Evolutionary conservation across 2,797 vertebrate species (phyloP), one percentile per base, ranked within the genome.

Genomic region (Pseudomugil gertrudae): DNA sequence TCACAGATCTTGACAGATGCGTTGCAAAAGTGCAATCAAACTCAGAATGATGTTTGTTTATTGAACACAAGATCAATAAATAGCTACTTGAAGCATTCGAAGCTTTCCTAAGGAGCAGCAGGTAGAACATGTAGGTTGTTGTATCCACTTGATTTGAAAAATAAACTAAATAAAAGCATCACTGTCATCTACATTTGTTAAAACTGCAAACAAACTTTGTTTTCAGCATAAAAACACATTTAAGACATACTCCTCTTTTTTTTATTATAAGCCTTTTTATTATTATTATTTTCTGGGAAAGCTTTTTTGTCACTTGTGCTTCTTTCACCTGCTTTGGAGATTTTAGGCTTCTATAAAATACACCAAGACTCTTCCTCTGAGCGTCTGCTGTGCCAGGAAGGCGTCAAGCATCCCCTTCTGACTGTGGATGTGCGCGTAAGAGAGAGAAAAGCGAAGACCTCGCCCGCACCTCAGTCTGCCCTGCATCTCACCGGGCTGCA

Each of bases 401-500:
- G 60, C 72, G 63, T 52, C 26, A 10, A 59, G 51, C 53, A 51
- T 8, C 51, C 35, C 48, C 30, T 23, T 38, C 66, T 66, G 19
- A 51, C 21, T 26, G 67, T 15, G 69, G 58, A 68, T 59, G 79
- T 45, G 72, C 54, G 79, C 63, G 47, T 56, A 47, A 45, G 57
- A 69, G 56, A 57, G 53, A 72, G 76, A 10, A 33, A 38, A 15
- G n/a, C 27, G 3, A 64, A 78, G 69, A 75, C 74, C 80, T 77
- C 65, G 75, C 66, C 81, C 56, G 79, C 83, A 74, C 79, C 76
- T 88, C 73, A 63, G 15, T 84, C 78, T 80, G 83, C 72, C 83
- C 72, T 15, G 81, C 86, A 79, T 84, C 80, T 83, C 71, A 52
- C 58, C 74, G 84, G 83, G 87, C 85, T 74, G 85, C 82, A 84